A percentile compares a stretch with the other conserved stretches of the same genome.
These are phyloP conservation scores for Luperina testacea DNA, from an alignment of 2,888 invertebrate species.

Conservation along the genomic window DNA sequence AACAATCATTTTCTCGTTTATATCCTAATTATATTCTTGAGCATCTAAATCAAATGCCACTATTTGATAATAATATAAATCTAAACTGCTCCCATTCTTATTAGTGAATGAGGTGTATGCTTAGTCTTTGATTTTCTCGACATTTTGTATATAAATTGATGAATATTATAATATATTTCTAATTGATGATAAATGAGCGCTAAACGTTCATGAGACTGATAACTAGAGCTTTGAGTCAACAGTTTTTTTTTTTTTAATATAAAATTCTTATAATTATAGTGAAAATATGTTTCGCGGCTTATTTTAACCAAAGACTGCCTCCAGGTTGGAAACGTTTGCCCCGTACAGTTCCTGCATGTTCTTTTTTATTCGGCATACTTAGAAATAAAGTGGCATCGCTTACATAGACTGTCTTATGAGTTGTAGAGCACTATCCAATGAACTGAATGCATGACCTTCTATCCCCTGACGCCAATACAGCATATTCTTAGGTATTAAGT, in stretches of 20 bases:
- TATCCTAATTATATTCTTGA: conserved; percentile 53
- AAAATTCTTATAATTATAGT: conserved; percentile 58
- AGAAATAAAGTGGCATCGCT: conserved; percentile 28
- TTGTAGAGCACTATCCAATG: conserved; percentile 31
- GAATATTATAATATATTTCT: conserved; percentile 74
- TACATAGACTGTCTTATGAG: neutral
- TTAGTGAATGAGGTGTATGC: conserved; percentile 58
- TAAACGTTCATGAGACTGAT: conserved; percentile 81
- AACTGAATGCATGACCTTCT: conserved; percentile 47
- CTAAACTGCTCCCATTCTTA: conserved; percentile 52
- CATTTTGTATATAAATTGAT: conserved; percentile 71
- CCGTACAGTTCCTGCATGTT: neutral
- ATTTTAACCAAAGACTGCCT: conserved; percentile 78
- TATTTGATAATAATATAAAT: conserved; percentile 47
- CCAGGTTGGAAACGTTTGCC: conserved; percentile 56
- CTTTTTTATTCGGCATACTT: conserved; percentile 24
- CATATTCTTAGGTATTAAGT: conserved; percentile 31
- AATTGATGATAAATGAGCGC: conserved; percentile 73
- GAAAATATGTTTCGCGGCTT: conserved; percentile 65
- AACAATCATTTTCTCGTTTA: conserved; percentile 62
- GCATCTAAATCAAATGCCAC: conserved; percentile 65
- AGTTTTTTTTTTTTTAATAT: conserved; percentile 62
- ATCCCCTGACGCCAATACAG: conserved; percentile 36
- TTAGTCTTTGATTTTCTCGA: conserved; percentile 60
- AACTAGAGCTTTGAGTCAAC: conserved; percentile 71